Conservation (phyloP, 2,888 invertebrate genomes). For the Pasiphila rectangulata region DNA sequence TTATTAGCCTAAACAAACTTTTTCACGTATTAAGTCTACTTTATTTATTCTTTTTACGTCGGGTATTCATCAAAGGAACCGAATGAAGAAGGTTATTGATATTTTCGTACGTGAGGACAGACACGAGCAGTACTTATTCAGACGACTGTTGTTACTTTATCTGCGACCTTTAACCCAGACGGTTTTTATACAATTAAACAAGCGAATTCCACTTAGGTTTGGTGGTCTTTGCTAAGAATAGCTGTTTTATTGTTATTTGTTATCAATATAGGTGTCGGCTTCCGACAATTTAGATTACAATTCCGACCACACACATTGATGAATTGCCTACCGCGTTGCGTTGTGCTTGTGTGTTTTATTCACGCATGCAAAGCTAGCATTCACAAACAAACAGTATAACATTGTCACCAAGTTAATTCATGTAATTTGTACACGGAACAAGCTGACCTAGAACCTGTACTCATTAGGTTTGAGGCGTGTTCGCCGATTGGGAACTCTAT, state of each 20-base stretch:
- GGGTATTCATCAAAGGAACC: conserved; percentile 30
- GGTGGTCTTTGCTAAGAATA: conserved; percentile 37
- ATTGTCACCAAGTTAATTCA: background rate
- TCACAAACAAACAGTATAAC: background rate
- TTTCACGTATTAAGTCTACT: conserved; percentile 27
- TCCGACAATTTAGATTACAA: conserved; percentile 26
- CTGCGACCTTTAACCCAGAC: conserved; percentile 34
- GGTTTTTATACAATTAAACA: conserved; percentile 46
- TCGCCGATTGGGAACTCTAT: no score
- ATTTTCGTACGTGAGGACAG: conserved; percentile 43
- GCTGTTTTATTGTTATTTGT: conserved; percentile 24
- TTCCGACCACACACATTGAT: conserved; percentile 22
- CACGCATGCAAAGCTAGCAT: background rate
- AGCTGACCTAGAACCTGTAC: no score
- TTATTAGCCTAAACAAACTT: conserved; percentile 29
- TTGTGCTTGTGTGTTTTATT: background rate
- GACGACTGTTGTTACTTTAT: conserved; percentile 40
- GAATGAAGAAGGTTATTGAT: conserved; percentile 41
- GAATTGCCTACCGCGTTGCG: conserved; percentile 15
- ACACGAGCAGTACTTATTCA: conserved; percentile 22
- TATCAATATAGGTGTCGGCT: conserved; percentile 32
- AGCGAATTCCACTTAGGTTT: conserved; percentile 37
- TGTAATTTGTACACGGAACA: no score
- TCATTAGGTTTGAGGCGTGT: no score
- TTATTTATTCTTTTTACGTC: conserved; percentile 29